These are phyloP conservation scores for Coenobita brevimanus DNA, from an alignment of 1,140 invertebrate genomes.

Conservation along the genomic window DNA sequence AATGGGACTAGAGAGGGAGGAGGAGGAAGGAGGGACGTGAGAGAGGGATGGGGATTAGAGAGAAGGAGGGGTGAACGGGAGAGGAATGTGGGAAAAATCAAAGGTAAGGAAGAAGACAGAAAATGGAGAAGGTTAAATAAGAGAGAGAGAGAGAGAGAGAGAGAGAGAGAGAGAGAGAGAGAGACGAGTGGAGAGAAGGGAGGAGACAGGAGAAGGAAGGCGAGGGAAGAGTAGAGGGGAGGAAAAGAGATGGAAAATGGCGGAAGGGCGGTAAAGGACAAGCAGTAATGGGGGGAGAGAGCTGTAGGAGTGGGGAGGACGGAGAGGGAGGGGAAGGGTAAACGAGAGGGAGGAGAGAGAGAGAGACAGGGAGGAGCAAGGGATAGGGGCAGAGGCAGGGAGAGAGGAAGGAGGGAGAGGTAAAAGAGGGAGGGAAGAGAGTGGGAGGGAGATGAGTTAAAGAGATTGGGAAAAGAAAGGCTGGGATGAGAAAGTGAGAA, in stretches of 20 bases:
- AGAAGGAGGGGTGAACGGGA: too few relatives aligned
- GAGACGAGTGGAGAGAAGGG: not conserved
- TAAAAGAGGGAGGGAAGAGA: not conserved
- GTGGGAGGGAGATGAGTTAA: too few relatives aligned
- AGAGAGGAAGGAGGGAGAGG: not conserved
- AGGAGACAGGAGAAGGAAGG: not conserved
- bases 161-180: constrained; percentile 6
- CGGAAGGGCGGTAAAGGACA: not conserved
- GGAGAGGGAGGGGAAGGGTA: not conserved
- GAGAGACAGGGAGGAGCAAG: not conserved
- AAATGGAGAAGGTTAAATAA: constrained; percentile 9
- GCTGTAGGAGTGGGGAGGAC: not conserved
- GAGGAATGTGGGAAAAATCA: too few relatives aligned
- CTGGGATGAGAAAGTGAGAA: not conserved
- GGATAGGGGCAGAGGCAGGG: not conserved
- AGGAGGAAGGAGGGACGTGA: too few relatives aligned
- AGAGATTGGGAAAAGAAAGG: too few relatives aligned
- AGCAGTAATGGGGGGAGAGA: too few relatives aligned
- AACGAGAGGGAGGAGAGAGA: not conserved
- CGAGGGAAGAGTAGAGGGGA: too few relatives aligned
- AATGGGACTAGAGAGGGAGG: not conserved
- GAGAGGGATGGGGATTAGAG: not conserved
- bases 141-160: not conserved
- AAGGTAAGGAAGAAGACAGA: constrained; percentile 15
- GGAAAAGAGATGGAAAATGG: not conserved